Conservation (phyloP, 2,113 vertebrate species). For the Channa argus region DNA sequence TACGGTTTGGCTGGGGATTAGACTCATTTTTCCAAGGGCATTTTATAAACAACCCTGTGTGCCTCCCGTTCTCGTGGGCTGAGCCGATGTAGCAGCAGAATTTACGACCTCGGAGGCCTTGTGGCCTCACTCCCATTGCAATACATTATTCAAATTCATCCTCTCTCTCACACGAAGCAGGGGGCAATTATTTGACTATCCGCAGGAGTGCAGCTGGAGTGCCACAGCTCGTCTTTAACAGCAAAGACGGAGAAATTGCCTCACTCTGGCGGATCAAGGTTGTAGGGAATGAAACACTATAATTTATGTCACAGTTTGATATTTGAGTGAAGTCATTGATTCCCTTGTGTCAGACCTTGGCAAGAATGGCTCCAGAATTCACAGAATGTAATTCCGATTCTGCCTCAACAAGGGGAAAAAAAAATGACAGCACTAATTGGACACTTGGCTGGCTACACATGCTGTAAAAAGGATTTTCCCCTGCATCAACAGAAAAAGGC, state of each 20-base stretch:
- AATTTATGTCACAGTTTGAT: constrained; percentile 76
- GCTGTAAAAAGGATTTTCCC: constrained; percentile 71
- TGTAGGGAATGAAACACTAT: constrained; percentile 68
- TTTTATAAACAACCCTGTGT: constrained; percentile 80
- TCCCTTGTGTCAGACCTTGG: constrained; percentile 69
- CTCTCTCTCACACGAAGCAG: constrained; percentile 58
- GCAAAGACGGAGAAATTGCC: constrained; percentile 69
- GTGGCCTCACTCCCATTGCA: constrained; percentile 71
- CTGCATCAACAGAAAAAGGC: constrained; percentile 73
- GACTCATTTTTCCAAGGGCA: constrained; percentile 81
- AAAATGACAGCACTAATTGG: constrained; percentile 71
- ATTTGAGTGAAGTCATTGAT: constrained; percentile 75
- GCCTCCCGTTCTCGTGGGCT: constrained; percentile 72
- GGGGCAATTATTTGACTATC: constrained; percentile 80
- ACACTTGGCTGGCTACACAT: constrained; percentile 60
- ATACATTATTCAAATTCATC: constrained; percentile 82
- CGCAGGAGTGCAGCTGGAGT: constrained; percentile 67
- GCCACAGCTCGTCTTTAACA: constrained; percentile 51
- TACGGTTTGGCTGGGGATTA: constrained; percentile 79
- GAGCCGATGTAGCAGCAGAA: constrained; percentile 75
- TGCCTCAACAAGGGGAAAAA: constrained; percentile 26
- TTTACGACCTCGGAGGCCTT: constrained; percentile 77
- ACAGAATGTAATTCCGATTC: constrained; percentile 61
- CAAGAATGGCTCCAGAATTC: constrained; percentile 56
- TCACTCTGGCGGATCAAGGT: constrained; percentile 67